Evolutionary conservation across 2,113 vertebrate genomes (phyloP).

Genomic region (Pithys albifrons): DNA sequence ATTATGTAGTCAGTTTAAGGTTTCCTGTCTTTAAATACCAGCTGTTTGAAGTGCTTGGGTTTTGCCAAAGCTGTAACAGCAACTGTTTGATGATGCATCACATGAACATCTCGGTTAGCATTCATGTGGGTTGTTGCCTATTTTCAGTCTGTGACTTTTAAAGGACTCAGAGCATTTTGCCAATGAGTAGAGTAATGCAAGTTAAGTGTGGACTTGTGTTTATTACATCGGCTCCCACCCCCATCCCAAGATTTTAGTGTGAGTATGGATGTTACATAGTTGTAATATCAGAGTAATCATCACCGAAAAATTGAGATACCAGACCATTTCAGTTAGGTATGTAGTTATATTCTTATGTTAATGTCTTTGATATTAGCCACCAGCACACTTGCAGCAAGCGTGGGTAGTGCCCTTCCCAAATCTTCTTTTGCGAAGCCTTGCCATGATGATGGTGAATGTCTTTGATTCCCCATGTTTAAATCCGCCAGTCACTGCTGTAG

Average conservation of each 20-base stretch:
- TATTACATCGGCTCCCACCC: background rate
- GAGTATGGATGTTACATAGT: background rate
- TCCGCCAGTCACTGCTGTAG: no score
- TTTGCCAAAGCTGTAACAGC: background rate
- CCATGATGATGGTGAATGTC: no score
- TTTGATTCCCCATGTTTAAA: no score
- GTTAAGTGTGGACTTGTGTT: background rate
- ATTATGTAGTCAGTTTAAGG: background rate
- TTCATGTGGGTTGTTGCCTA: background rate
- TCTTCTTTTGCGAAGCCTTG: no score
- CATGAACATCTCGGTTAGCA: background rate
- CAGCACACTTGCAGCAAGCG: no score
- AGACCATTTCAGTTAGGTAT: no score
- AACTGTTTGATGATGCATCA: background rate
- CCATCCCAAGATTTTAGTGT: background rate
- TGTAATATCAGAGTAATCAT: background rate
- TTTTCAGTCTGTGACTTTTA: background rate
- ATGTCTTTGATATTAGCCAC: no score
- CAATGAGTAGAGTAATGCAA: background rate
- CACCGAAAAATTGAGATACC: rapidly evolving
- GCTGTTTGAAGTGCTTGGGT: background rate
- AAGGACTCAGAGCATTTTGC: background rate
- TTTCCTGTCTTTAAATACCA: background rate
- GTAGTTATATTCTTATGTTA: no score
- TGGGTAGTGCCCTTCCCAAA: no score